Conservation (phyloP, 1,140 invertebrate genomes). For the Macrobrachium nipponense region DNA sequence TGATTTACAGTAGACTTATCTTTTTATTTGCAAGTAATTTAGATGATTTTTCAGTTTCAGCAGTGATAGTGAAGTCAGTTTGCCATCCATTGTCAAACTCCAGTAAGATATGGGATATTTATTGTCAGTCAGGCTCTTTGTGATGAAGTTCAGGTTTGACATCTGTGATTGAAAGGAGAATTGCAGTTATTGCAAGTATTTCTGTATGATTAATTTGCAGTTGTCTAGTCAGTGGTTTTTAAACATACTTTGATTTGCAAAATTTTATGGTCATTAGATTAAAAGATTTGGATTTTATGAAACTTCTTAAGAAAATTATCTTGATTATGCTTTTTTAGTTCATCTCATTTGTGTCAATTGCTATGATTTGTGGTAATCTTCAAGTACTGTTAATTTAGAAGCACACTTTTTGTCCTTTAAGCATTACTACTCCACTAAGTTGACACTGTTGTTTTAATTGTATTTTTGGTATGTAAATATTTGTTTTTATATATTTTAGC, state of each 20-base stretch:
- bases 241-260: slow-evolving; percentile 11
- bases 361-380: not conserved
- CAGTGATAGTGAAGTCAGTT: too few species aligned
- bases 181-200: not conserved
- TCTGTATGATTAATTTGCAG: not conserved
- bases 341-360: not conserved
- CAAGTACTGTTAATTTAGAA: not conserved
- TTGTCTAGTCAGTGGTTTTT: slow-evolving; percentile 43
- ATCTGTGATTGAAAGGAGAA: not conserved
- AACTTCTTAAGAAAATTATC: slow-evolving; percentile 26
- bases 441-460: slow-evolving; percentile 36
- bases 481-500: slow-evolving; percentile 48
- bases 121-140: too few species aligned
- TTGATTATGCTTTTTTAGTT: slow-evolving; percentile 19
- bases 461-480: slow-evolving; percentile 38
- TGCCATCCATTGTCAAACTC: too few species aligned
- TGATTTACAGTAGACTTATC: too few species aligned
- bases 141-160: not conserved
- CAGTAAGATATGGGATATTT: too few species aligned
- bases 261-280: not conserved
- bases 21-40: too few species aligned
- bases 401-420: not conserved
- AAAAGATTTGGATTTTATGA: slow-evolving; percentile 30
- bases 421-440: slow-evolving; percentile 16
- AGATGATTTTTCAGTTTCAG: too few species aligned